These are phyloP conservation scores for Aphis craccivora DNA, from an alignment of 1,140 invertebrate species.

Conservation along the genomic window DNA sequence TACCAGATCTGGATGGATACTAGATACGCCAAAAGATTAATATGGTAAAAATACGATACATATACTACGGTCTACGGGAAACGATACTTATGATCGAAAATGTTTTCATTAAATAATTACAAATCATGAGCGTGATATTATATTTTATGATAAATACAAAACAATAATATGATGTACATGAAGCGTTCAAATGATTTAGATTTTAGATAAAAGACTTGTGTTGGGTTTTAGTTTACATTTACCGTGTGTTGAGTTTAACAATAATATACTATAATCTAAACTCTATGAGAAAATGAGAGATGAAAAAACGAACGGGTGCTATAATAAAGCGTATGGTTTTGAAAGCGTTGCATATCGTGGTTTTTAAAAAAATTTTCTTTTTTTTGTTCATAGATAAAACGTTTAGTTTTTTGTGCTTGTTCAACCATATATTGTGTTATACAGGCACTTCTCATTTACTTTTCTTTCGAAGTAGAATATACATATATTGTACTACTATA, in stretches of 20 bases:
- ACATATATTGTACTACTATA: not conserved
- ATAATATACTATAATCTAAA: not conserved
- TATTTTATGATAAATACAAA: not conserved
- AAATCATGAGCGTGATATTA: not conserved
- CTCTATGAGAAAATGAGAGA: not conserved
- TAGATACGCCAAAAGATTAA: not conserved
- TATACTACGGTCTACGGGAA: not conserved
- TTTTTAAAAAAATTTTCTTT: not conserved
- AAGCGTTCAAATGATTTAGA: not conserved
- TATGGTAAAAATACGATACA: not conserved
- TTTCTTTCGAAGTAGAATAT: not conserved
- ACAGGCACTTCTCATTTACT: not conserved
- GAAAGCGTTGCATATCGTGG: no score
- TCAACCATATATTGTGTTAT: not conserved
- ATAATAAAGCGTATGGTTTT: not conserved
- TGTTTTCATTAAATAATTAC: conserved; percentile 19
- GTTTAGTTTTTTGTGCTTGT: not conserved
- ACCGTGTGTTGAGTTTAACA: not conserved
- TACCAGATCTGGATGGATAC: no score
- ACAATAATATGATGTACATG: no score
- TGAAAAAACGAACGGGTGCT: not conserved
- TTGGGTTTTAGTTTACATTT: not conserved
- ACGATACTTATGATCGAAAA: not conserved
- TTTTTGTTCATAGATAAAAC: not conserved
- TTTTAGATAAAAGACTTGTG: not conserved